Evolutionary conservation across 2,888 invertebrate genomes (phyloP).

Genomic region (Trilocha varians): DNA sequence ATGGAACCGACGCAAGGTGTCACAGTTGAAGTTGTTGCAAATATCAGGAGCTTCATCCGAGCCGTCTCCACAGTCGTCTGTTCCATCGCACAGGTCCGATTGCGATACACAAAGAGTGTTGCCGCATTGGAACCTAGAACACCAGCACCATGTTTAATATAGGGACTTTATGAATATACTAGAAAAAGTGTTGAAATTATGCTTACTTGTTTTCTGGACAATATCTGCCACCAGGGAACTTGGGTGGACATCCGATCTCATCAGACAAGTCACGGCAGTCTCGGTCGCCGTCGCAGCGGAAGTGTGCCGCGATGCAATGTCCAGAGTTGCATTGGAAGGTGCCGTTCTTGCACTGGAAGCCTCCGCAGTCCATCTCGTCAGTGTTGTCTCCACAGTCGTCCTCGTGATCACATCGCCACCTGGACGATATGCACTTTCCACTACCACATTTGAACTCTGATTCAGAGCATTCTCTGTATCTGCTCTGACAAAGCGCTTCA

Average conservation of each 20-base stretch:
- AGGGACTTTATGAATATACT: neutral
- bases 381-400: slow-evolving; percentile 97
- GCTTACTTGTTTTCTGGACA: slow-evolving; percentile 83
- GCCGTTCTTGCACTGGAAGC: slow-evolving; percentile 89
- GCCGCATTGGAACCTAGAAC: slow-evolving; percentile 86
- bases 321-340: slow-evolving; percentile 94
- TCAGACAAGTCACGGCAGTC: slow-evolving; percentile 93
- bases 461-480: slow-evolving; percentile 92
- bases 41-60: slow-evolving; percentile 88
- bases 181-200: neutral
- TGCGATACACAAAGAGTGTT: slow-evolving; percentile 94
- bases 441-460: slow-evolving; percentile 92
- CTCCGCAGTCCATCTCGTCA: slow-evolving; percentile 88
- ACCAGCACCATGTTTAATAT: neutral
- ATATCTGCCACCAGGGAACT: slow-evolving; percentile 89
- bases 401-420: slow-evolving; percentile 96
- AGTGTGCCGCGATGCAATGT: slow-evolving; percentile 92
- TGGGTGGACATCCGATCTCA: slow-evolving; percentile 90
- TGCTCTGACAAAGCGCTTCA: slow-evolving; percentile 84
- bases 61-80: slow-evolving; percentile 93
- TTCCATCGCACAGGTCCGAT: slow-evolving; percentile 93
- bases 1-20: slow-evolving; percentile 87
- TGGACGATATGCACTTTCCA: slow-evolving; percentile 91
- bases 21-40: slow-evolving; percentile 90
- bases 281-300: slow-evolving; percentile 91